Evolutionary conservation across 2,888 invertebrate genomes (phyloP).

Genomic region (Phengaris arion): DNA sequence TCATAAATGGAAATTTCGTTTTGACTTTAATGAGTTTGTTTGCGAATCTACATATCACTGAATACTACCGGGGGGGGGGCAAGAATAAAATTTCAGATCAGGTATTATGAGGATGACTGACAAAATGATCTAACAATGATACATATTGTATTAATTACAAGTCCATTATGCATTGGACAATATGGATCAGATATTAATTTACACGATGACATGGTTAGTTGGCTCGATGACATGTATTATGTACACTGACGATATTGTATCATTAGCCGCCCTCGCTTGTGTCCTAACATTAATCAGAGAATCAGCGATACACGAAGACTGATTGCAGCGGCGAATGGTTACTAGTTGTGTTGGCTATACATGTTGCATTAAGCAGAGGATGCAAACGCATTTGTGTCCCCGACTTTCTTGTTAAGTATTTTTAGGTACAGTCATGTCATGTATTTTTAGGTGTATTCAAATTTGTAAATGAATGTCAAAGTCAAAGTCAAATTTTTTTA

Average conservation of each 20-base stretch:
- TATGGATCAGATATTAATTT: conserved; percentile 7
- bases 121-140: too few relatives aligned
- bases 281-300: conserved; percentile 25
- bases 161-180: not conserved
- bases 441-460: too few relatives aligned
- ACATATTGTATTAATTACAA: not conserved
- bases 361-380: not conserved
- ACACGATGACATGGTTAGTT: conserved; percentile 12
- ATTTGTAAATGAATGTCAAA: too few relatives aligned
- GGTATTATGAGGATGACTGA: too few relatives aligned
- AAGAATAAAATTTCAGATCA: too few relatives aligned
- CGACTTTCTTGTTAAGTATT: not conserved
- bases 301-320: conserved; percentile 25
- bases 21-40: conserved; percentile 9
- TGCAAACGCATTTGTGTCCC: not conserved
- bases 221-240: conserved; percentile 2
- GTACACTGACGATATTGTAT: not conserved
- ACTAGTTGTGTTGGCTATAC: not conserved
- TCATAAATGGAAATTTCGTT: conserved; percentile 23
- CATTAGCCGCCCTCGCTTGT: conserved; percentile 16
- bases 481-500: too few relatives aligned
- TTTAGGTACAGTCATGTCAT: too few relatives aligned
- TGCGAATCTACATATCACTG: not conserved
- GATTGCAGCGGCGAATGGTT: conserved; percentile 8
- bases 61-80: not conserved